Base-by-base conservation (phyloP, 1,140 invertebrate genomes). In the Frieseomelitta varia region DNA sequence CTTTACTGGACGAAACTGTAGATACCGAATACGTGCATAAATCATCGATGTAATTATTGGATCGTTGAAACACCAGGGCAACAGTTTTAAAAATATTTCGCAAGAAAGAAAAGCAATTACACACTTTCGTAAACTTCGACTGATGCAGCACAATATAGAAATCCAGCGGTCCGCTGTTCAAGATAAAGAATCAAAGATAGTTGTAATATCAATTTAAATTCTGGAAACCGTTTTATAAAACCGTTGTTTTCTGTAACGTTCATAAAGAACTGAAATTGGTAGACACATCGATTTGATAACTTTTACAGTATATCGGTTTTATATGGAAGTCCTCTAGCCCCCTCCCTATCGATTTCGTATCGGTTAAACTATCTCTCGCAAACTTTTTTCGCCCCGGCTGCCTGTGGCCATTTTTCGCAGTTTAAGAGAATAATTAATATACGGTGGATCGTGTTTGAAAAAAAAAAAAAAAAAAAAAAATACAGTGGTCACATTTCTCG, bases 281-380 rank as follows among this genome's bases (percentile, higher is more conserved):
- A 67, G 65, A 67, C 65, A 34, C 21, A 34, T 67, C 65, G 65
- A 67, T 67, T 67, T 34, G 30, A 34, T 67, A 67, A 67, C 65
- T 67, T 67, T 67, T 67, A 34, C 65, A 47, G 39, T 19, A 30
- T 67, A 67, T 67, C 65, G 19, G 65, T 67, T 67, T 67, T 67
- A 34, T 67, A 34, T 67, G 17, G 17, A n/a, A 19, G 65, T 21
- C 3, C 19, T 2, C 30, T 30, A 30, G 2, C 30, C 30, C 30
- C 39, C 39, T 8, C 8, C 8, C 65, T 67, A 67, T 67, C 34
- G 65, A 67, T 67, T 67, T 67, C 65, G 65, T 67, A 67, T 34
- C 65, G 65, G 65, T 67, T 67, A 30, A 34, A 67, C 30, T 19
- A 17, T 67, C 30, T 34, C 65, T 67, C 27, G 30, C n/a, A 47